Evolutionary conservation across 2,888 invertebrate species (phyloP), one percentile per base, ranked within the genome.

Genomic region (Anaspis maculata): DNA sequence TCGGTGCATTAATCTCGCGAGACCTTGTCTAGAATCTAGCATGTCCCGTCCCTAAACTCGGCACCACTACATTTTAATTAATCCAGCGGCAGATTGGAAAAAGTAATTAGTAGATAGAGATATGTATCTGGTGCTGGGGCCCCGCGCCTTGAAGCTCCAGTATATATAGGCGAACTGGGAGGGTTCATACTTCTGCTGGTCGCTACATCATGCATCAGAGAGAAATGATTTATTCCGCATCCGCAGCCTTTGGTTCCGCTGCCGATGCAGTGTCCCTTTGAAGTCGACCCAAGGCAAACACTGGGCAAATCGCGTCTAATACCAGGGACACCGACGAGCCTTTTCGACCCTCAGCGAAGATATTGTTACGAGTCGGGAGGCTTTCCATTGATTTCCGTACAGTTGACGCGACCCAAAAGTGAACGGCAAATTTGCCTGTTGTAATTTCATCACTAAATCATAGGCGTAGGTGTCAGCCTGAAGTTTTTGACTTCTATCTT

Each of bases 51-150:
- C 38, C 41, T 37, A 39, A 48, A 43, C 44, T 44, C 45, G 41
- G 40, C 51, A 45, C 46, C 49, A 51, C 46, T 55, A 53, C 52
- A 52, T 55, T 56, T 56, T 55, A 56, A 56, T 56, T 56, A 55
- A 53, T 56, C 48, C 51, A 39, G 45, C 46, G 45, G 48, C 52
- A 55, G 53, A 53, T 54, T 54, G 54, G 54, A 56, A 56, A 56
- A 56, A 56, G 54, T 55, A 56, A 56, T 56, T 55, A 56, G 52
- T 49, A 49, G 50, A 50, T 50, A 53, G 45, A 46, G 50, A 50
- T 52, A 50, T 51, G 51, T 51, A 51, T 51, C 51, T 41, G 44
- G 34, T 42, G 37, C 37, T 38, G 26, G 30, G 33, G 34, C 28
- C 28, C 26, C 30, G 27, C 41, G 32, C 39, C 37, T 36, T 35